Base-by-base conservation (phyloP, 2,888 invertebrate species). In the Sesia apiformis region DNA sequence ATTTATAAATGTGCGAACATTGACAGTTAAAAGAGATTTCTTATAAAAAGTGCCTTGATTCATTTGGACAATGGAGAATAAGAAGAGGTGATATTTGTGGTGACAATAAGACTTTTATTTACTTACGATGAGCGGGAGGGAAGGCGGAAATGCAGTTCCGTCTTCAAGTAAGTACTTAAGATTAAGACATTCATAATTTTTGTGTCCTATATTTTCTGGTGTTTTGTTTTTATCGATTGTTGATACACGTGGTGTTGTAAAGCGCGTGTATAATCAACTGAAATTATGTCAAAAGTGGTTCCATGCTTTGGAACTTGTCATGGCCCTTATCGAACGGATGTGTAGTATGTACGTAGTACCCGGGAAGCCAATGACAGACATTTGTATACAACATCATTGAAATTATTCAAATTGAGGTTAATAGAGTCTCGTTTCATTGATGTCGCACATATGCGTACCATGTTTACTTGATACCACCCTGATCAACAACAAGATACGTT, bases 141-240 rank as follows among this genome's bases (percentile, higher is more conserved):
- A 83, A 83, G 84, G 81, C 85, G 88, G 88, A 87, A 86, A 83
- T 88, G 86, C 86, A 89, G 85, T 85, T 86, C 85, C 87, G 80
- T 84, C 86, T 85, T 84, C 81, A 68, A 86, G 88, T 89, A 77
- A 89, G 88, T 87, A 81, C 66, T 57, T 60, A 58, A 69, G 64
- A 59, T 62, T 63, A 63, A 63, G 58, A 66, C 70, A 7, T 5
- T 39, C 7, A 39, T 38, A 70, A 68, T 68, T 67, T 63, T 61
- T 63, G 66, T 58, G 64, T 53, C 60, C 66, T 63, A 65, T 57
- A 63, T 46, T 58, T 53, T 3, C 38, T 49, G 3, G 7, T 49
- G 52, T 58, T 54, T 55, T 57, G 55, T 57, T 64, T 56, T 51
- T 55, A 40, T 58, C 55, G 52, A 55, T 58, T 60, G 59, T 61